Conservation (phyloP, 2,888 invertebrate genomes). For the Cerastoderma edule region DNA sequence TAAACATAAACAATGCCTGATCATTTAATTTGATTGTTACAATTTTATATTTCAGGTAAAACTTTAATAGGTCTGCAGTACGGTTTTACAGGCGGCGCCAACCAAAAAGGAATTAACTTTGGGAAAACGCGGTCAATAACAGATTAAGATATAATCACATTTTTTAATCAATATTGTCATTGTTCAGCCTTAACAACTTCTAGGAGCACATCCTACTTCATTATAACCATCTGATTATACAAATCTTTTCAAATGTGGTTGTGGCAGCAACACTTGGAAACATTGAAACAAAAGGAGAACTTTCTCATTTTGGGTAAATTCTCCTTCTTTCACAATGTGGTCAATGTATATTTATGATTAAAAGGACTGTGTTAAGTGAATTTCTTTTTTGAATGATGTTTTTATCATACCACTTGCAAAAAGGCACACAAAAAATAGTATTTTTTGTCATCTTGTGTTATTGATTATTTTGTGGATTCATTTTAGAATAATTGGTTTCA, state of each 20-base stretch:
- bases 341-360: no score
- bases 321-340: constrained; percentile 8
- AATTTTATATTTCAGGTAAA: constrained; percentile 88
- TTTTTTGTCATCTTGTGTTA: no score
- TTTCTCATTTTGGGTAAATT: constrained; percentile 3
- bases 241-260: not conserved
- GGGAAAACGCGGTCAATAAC: constrained; percentile 72
- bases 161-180: not conserved
- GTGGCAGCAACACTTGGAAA: no score
- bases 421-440: no score
- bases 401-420: no score
- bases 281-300: constrained; percentile 1
- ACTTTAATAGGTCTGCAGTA: constrained; percentile 96
- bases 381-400: no score
- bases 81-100: constrained; percentile 98
- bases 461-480: no score
- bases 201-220: not conserved
- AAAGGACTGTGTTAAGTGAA: no score
- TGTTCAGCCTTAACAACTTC: no score
- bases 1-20: no score
- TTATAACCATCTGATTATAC: not conserved
- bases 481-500: no score
- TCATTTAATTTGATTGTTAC: no score
- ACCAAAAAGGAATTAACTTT: constrained; percentile 92
- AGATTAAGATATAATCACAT: constrained; percentile 47